A percentile compares a stretch with the other conserved stretches of the same genome.
Conservation (phyloP, 2,888 invertebrate genomes). For the Drosophila aldrichi region DNA sequence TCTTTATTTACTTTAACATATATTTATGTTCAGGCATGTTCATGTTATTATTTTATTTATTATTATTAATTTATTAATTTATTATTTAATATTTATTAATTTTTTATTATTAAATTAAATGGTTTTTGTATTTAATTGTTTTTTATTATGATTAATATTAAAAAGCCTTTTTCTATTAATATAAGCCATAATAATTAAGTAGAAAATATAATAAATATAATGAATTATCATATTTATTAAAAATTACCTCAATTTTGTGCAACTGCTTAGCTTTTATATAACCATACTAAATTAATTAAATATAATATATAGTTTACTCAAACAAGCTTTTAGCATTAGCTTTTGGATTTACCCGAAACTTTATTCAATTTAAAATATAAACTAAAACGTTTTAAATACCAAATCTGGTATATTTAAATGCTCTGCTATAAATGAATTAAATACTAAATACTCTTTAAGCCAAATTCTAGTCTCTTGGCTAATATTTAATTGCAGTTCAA, state of each 20-base stretch:
- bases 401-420: not conserved
- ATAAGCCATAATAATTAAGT: too few relatives aligned
- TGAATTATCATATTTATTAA: not conserved
- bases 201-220: too few relatives aligned
- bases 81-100: too few relatives aligned
- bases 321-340: not conserved
- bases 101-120: too few relatives aligned
- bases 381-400: not conserved
- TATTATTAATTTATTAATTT: too few relatives aligned
- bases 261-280: not conserved
- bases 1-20: too few relatives aligned
- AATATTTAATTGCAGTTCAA: constrained; percentile 3
- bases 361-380: not conserved
- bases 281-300: not conserved
- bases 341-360: not conserved
- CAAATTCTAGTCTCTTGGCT: not conserved
- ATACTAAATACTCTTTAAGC: not conserved
- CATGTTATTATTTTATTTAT: too few relatives aligned
- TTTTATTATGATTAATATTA: too few relatives aligned
- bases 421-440: not conserved
- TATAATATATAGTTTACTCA: too few relatives aligned
- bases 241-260: not conserved
- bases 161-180: too few relatives aligned
- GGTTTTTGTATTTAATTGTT: too few relatives aligned
- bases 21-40: too few relatives aligned